Conservation (phyloP, 1,140 invertebrate genomes). For the Dufourea novaeangliae region DNA sequence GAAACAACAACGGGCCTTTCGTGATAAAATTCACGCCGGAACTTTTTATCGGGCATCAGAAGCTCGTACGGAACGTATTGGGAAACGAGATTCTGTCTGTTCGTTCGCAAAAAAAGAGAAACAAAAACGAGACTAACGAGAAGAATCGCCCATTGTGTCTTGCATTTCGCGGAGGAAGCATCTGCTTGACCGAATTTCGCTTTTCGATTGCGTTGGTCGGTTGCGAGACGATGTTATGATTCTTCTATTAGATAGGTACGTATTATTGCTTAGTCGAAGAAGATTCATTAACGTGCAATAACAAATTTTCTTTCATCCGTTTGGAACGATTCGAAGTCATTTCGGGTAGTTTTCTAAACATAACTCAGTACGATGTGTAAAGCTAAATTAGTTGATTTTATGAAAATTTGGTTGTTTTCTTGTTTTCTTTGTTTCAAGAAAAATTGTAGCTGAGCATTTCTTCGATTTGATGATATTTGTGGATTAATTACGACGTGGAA, state of each 20-base stretch:
- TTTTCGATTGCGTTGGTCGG: neutral
- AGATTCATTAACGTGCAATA: neutral
- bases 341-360: no score
- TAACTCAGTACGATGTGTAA: no score
- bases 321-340: no score
- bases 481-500: no score
- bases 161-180: slow-evolving; percentile 17
- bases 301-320: neutral
- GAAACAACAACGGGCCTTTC: slow-evolving; percentile 15
- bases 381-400: no score
- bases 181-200: slow-evolving; percentile 36
- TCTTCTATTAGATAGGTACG: neutral
- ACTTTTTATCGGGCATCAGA: slow-evolving; percentile 37
- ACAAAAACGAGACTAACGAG: slow-evolving; percentile 14
- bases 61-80: neutral
- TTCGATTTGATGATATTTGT: no score
- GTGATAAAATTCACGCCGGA: slow-evolving; percentile 33
- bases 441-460: no score
- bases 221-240: slow-evolving; percentile 13
- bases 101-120: slow-evolving; percentile 12
- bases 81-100: slow-evolving; percentile 9
- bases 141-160: slow-evolving; percentile 20
- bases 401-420: no score
- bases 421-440: no score
- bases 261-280: neutral